These are phyloP conservation scores for Zootermopsis nevadensis DNA, from an alignment of 2,888 invertebrate species.

Conservation along the genomic window DNA sequence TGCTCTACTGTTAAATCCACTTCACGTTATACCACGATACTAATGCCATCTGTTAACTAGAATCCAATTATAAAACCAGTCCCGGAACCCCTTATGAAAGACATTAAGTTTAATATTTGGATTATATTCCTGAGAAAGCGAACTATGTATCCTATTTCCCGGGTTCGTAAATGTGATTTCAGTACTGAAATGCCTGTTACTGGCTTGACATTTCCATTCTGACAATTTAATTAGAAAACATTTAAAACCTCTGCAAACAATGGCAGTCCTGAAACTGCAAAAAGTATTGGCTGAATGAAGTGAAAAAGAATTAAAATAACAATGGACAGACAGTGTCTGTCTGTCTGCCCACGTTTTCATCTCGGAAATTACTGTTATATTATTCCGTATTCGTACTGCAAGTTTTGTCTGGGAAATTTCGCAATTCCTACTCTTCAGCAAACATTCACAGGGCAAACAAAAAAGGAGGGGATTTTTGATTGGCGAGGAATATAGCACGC, in stretches of 20 bases:
- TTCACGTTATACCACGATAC: background rate
- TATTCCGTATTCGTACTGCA: too few relatives aligned
- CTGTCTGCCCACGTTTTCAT: too few relatives aligned
- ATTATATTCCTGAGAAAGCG: background rate
- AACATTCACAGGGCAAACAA: too few relatives aligned
- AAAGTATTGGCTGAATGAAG: too few relatives aligned
- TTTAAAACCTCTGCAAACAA: background rate
- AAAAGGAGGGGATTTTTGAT: too few relatives aligned
- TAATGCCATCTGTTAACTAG: background rate
- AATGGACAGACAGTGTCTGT: background rate
- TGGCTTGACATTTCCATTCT: background rate
- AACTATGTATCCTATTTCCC: too few relatives aligned
- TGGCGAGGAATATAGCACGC: too few relatives aligned
- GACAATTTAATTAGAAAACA: background rate
- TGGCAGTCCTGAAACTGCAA: background rate
- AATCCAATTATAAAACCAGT: background rate
- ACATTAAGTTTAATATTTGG: background rate
- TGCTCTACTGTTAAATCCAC: background rate
- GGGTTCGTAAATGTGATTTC: too few relatives aligned
- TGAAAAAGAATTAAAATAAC: background rate
- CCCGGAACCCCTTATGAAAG: background rate
- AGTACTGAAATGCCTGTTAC: too few relatives aligned
- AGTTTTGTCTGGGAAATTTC: too few relatives aligned
- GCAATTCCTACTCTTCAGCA: too few relatives aligned
- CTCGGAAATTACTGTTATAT: too few relatives aligned